phyloP scores from a whole-genome alignment of 2,888 invertebrate species.

The Nymphalis urticae region DNA sequence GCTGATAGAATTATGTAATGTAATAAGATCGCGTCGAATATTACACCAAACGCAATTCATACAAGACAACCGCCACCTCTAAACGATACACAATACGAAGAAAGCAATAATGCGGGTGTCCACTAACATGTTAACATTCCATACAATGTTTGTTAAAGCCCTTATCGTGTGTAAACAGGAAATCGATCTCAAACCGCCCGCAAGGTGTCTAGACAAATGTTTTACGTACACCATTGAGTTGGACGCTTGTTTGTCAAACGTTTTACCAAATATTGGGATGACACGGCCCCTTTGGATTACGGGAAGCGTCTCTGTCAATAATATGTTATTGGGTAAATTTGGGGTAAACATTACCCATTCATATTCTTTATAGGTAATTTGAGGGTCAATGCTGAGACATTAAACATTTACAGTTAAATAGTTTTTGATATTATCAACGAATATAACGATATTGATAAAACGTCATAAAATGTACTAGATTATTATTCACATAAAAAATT shows the following conservation, averaged over 20 bases:
- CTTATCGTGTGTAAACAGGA: slow-evolving; percentile 63
- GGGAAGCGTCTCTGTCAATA: slow-evolving; percentile 49
- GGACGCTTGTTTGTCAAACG: slow-evolving; percentile 49
- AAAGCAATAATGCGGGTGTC: slow-evolving; percentile 37
- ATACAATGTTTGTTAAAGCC: slow-evolving; percentile 55
- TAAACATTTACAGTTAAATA: not conserved
- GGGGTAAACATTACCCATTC: slow-evolving; percentile 43
- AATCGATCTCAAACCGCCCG: slow-evolving; percentile 51
- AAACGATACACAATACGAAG: slow-evolving; percentile 15
- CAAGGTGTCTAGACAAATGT: slow-evolving; percentile 51
- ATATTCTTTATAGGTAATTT: slow-evolving; percentile 25
- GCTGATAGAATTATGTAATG: too few relatives aligned
- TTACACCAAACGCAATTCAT: not conserved
- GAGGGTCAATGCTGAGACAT: slow-evolving; percentile 6
- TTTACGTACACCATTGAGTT: slow-evolving; percentile 47
- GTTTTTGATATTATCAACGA: not conserved
- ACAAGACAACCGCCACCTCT: not conserved
- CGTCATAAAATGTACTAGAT: too few relatives aligned
- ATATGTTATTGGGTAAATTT: slow-evolving; percentile 39
- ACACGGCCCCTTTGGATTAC: slow-evolving; percentile 53
- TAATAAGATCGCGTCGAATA: not conserved
- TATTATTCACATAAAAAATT: too few relatives aligned
- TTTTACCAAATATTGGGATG: slow-evolving; percentile 53
- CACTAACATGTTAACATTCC: slow-evolving; percentile 51
- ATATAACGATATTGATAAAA: too few relatives aligned